Base-by-base conservation (phyloP, 2,113 vertebrate genomes). In the Aythya baeri region DNA sequence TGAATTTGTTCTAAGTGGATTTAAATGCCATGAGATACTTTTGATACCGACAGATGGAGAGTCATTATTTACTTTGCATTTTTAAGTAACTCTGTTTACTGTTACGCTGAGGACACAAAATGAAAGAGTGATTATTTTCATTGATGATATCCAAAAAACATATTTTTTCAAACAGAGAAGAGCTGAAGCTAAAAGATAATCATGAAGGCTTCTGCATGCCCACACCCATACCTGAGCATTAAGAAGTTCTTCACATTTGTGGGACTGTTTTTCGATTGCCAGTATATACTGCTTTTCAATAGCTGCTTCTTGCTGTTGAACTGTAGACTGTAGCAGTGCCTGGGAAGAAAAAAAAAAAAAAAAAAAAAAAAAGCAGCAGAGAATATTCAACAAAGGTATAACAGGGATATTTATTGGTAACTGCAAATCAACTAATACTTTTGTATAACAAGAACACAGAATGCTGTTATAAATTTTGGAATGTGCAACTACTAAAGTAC, bases 191-290 rank as follows among this genome's bases (percentile, higher is more conserved):
- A 43, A 44, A 68, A 83, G 41, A 50, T 86, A 95, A 88, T 10
- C 4, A 41, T 1, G 1, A 41, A 29, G 29, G 44, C 65, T 78
- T 79, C 46, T 79, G 43, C 25, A 75, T 13, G 49, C 86, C 44
- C 52, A 65, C 52, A 72, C 23, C 34, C 73, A 52, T 98, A 98
- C 98, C 98, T 98, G 98, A 87, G 96, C 84, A 54, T 97, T 92
- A 59, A 98, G 97, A 43, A 98, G 91, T 59, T 98, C 98, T 91
- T 98, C 98, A 95, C 98, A 98, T 70, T 97, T 98, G 43, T 95
- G 96, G 55, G 97, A 97, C 55, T 98, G 98, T 68, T 98, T 98
- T 90, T 98, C 98, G 80, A 98, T 92, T 34, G 98, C 96, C 90
- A 97, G 94, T 50, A 98, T 63, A 46, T 98, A 98, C 73, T 98